A percentile compares a stretch with the other conserved stretches of the same genome.
phyloP scores from a whole-genome alignment of 2,113 vertebrate species.

The Ammodytes dubius region DNA sequence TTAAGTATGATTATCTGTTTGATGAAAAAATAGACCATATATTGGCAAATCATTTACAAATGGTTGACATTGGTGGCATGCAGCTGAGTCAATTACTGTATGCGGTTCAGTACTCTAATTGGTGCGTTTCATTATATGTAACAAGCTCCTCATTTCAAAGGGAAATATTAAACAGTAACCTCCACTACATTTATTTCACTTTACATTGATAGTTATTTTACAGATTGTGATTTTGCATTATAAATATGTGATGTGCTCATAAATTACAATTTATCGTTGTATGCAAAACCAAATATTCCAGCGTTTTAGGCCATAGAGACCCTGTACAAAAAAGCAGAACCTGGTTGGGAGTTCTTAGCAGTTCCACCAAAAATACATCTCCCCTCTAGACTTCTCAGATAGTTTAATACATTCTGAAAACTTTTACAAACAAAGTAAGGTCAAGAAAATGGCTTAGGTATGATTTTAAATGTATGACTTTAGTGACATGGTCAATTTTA shows the following conservation, averaged over 20 bases:
- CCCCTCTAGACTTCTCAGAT: background rate
- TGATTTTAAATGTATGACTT: background rate
- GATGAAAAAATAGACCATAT: background rate
- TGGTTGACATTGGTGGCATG: background rate
- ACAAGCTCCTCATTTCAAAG: background rate
- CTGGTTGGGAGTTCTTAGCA: too few relatives aligned
- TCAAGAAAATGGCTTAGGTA: background rate
- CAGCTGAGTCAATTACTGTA: background rate
- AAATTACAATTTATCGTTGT: background rate
- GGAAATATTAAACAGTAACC: background rate
- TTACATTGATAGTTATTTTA: background rate
- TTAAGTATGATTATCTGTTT: background rate
- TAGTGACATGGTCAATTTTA: background rate
- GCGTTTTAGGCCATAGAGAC: too few relatives aligned
- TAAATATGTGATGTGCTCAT: background rate
- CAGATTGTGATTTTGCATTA: background rate
- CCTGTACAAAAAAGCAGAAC: too few relatives aligned
- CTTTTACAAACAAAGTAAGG: too few relatives aligned
- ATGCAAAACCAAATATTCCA: background rate
- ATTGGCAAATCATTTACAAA: background rate
- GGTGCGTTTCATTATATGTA: background rate
- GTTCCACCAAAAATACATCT: background rate
- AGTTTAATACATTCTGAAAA: background rate
- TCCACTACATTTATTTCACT: background rate
- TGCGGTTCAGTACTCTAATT: background rate